These are phyloP conservation scores for Electrona antarctica DNA, from an alignment of 2,113 vertebrate genomes.

Conservation along the genomic window DNA sequence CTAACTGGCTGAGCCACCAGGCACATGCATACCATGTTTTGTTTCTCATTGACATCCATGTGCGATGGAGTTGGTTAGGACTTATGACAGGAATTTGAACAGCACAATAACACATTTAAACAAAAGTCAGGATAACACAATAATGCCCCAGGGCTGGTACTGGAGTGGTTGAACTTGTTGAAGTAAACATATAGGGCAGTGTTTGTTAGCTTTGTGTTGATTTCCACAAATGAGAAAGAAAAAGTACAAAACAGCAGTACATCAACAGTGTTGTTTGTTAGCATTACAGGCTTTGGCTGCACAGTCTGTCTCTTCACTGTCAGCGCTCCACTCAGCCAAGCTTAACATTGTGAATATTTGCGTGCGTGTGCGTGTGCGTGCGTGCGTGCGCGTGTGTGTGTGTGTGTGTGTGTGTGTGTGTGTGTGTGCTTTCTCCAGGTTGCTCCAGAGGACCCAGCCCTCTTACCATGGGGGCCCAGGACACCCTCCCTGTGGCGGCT, in stretches of 20 bases:
- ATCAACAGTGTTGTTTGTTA: not conserved
- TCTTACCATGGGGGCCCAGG: conserved; percentile 97
- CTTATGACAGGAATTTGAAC: too few relatives aligned
- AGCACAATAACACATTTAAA: not conserved
- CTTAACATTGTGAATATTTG: not conserved
- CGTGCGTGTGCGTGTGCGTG: conserved; percentile 36
- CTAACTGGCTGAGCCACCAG: too few relatives aligned
- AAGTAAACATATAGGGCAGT: too few relatives aligned
- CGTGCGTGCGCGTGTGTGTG: conserved; percentile 2
- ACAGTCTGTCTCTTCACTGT: conserved; percentile 6
- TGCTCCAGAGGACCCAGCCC: conserved; percentile 96
- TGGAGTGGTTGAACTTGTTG: too few relatives aligned
- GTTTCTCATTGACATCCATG: conserved; percentile 33
- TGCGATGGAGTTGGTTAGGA: conserved; percentile 11
- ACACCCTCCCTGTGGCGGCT: conserved; percentile 95
- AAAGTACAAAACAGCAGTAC: too few relatives aligned
- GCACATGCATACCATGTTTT: conserved; percentile 18
- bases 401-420: not conserved
- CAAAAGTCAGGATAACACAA: too few relatives aligned
- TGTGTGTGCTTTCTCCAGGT: conserved; percentile 79
- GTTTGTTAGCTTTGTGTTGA: too few relatives aligned
- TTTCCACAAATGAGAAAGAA: too few relatives aligned
- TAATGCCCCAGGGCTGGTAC: too few relatives aligned
- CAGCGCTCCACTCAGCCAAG: not conserved
- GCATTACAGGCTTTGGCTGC: not conserved